A percentile compares a stretch with the other conserved stretches of the same genome.
phyloP scores from a whole-genome alignment of 2,888 invertebrate genomes.

The Neoaliturus tenellus region DNA sequence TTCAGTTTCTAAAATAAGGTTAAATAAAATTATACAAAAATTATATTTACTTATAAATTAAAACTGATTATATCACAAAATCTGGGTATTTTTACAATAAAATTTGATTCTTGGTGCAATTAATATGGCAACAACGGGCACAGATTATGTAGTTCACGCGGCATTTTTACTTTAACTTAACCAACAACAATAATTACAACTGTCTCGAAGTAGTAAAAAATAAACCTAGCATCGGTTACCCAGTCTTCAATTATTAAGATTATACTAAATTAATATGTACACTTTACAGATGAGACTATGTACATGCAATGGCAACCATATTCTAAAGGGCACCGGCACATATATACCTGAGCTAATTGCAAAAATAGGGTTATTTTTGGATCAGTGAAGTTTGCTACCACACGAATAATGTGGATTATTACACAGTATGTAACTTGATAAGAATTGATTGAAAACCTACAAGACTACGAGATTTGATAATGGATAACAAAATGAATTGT shows the following conservation, averaged over 20 bases:
- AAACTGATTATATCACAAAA: constrained; percentile 39
- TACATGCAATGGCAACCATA: not conserved
- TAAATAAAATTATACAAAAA: constrained; percentile 42
- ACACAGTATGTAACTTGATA: too few relatives aligned
- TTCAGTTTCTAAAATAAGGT: constrained; percentile 6
- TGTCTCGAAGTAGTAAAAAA: constrained; percentile 50
- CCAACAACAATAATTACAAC: constrained; percentile 36
- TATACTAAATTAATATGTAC: constrained; percentile 36
- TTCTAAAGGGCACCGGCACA: constrained; percentile 12
- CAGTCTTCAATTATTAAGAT: constrained; percentile 48
- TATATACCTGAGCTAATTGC: not conserved
- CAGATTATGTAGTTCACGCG: not conserved
- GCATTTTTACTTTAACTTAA: constrained; percentile 16
- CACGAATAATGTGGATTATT: too few relatives aligned
- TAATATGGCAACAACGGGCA: constrained; percentile 34
- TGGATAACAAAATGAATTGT: too few relatives aligned
- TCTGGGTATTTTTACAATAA: not conserved
- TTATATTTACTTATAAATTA: constrained; percentile 1
- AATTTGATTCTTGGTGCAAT: constrained; percentile 37
- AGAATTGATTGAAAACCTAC: too few relatives aligned
- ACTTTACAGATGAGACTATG: constrained; percentile 41
- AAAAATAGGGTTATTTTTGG: not conserved
- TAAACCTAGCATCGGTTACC: constrained; percentile 49
- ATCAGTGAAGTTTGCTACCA: not conserved
- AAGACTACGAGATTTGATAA: too few relatives aligned